Evolutionary conservation across 2,113 vertebrate genomes (phyloP).

Genomic region (Phainopepla nitens): DNA sequence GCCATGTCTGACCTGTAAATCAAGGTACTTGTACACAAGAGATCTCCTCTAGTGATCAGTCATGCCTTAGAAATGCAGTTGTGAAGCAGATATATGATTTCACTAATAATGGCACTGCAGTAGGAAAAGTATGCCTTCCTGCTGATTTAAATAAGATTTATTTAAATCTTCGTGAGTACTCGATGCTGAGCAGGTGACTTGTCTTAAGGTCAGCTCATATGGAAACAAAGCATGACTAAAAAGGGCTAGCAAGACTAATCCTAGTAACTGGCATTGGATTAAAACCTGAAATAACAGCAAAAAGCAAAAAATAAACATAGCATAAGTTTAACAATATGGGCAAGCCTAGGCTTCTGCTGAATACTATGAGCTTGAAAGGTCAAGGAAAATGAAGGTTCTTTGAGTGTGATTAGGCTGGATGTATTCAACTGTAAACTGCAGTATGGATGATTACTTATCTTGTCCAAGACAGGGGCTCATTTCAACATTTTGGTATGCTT

Average conservation of each 20-base stretch:
- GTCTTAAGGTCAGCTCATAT: neutral
- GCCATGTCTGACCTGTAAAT: neutral
- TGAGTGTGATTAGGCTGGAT: neutral
- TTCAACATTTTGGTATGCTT: neutral
- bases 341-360: neutral
- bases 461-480: neutral
- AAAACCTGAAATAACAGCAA: constrained; percentile 6
- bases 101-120: neutral
- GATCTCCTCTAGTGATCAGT: neutral
- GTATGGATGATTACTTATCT: neutral
- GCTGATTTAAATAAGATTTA: neutral
- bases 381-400: neutral
- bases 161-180: neutral
- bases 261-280: neutral
- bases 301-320: neutral
- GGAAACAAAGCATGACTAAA: neutral
- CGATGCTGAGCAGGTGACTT: neutral
- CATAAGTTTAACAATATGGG: neutral
- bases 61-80: neutral
- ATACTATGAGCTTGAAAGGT: neutral
- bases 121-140: neutral
- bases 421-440: neutral
- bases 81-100: neutral
- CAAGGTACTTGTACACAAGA: neutral
- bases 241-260: neutral